Percentiles rank a stretch among this genome's conserved stretches.
phyloP scores from a whole-genome alignment of 2,888 invertebrate species.

The Petrophora chlorosata region DNA sequence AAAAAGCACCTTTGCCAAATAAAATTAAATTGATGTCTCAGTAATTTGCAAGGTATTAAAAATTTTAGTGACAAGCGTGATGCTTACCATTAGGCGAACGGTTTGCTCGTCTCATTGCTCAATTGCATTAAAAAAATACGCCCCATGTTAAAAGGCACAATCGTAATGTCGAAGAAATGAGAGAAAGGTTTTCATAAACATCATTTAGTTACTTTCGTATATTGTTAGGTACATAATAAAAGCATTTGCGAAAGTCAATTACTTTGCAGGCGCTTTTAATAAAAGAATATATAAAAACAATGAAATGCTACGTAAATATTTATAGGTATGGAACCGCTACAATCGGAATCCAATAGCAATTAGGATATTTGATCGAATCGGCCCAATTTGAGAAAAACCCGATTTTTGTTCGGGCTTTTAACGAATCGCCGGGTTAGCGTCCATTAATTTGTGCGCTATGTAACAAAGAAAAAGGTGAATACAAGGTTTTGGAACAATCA shows the following conservation, averaged over 20 bases:
- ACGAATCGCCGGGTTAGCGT: constrained; percentile 17
- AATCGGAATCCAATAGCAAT: constrained; percentile 29
- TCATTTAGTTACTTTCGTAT: no score
- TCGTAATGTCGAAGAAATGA: no score
- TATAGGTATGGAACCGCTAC: constrained; percentile 10
- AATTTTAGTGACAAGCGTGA: no score
- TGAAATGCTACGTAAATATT: constrained; percentile 14
- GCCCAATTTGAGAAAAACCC: constrained; percentile 25
- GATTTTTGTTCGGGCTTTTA: constrained; percentile 26
- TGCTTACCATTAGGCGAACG: no score
- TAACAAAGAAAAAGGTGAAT: neutral
- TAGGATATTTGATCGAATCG: constrained; percentile 32
- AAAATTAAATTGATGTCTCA: no score
- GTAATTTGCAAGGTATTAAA: no score
- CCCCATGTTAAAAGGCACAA: no score
- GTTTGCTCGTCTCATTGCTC: no score
- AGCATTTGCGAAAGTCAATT: neutral
- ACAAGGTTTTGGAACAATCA: no score
- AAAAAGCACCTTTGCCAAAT: no score
- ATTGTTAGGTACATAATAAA: neutral
- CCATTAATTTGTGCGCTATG: constrained; percentile 11
- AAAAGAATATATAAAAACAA: constrained; percentile 7
- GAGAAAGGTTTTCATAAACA: no score
- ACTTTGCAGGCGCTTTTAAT: constrained; percentile 1
- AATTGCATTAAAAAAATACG: no score